phyloP scores from a whole-genome alignment of 1,140 invertebrate species.

The Sycobia sp. region DNA sequence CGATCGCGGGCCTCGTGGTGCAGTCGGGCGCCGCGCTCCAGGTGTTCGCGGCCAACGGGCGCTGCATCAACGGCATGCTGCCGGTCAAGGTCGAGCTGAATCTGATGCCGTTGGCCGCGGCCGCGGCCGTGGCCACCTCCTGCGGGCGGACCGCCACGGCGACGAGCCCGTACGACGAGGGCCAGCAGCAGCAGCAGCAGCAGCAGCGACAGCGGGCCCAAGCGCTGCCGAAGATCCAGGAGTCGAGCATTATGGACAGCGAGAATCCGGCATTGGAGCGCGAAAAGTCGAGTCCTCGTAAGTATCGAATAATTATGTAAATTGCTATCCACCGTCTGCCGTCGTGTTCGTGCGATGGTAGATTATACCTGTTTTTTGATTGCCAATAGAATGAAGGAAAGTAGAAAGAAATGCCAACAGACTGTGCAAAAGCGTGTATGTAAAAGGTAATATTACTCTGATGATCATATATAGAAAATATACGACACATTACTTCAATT shows the following conservation, averaged over 20 bases:
- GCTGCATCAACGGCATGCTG: constrained; percentile 65
- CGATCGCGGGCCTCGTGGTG: constrained; percentile 69
- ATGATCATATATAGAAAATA: no score
- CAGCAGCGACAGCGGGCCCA: constrained; percentile 61
- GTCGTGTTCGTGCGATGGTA: no score
- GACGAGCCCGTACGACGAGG: constrained; percentile 46
- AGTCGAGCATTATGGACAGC: constrained; percentile 68
- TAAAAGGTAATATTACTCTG: no score
- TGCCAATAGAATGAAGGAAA: no score
- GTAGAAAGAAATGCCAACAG: no score
- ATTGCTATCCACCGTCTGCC: not conserved
- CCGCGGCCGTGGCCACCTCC: not conserved
- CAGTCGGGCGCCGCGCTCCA: constrained; percentile 67
- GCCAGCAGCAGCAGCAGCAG: no score
- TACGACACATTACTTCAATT: no score
- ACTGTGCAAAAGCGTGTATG: no score
- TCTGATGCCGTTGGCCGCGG: not conserved
- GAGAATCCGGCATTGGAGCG: constrained; percentile 44
- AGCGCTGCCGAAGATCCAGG: constrained; percentile 71
- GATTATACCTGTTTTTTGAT: not conserved
- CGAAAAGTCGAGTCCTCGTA: constrained; percentile 44
- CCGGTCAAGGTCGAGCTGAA: constrained; percentile 56
- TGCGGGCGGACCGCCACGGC: constrained; percentile 42
- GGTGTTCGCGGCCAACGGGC: constrained; percentile 64
- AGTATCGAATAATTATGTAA: no score